Evolutionary conservation across 2,888 invertebrate genomes (phyloP), one percentile per base, ranked within the genome.

Genomic region (Pseudanteris insignis): DNA sequence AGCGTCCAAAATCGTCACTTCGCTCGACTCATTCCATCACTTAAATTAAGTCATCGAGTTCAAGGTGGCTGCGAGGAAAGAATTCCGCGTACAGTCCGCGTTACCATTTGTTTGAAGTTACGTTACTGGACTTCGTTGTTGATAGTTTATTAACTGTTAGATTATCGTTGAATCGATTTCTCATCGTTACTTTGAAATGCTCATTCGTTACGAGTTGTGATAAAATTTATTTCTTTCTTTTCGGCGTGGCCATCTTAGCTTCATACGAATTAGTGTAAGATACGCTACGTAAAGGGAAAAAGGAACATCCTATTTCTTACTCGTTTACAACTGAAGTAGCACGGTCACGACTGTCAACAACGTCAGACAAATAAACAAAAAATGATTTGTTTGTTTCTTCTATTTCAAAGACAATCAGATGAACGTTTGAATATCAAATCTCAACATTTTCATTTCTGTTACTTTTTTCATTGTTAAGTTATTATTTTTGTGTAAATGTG

Each of bases 221-320:
- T n/a, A n/a, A n/a, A n/a, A n/a, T n/a, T n/a, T n/a, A n/a, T n/a
- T n/a, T n/a, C n/a, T n/a, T n/a, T n/a, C 53, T 67, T 67, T 70
- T 66, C 70, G 66, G 72, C 70, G 60, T 67, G 66, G 70, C 66
- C 68, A 69, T 61, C 64, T 70, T 68, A 65, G 64, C 67, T 71
- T 67, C 63, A 46, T 67, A 69, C 43, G 43, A 68, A 47, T 68
- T 70, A 71, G 67, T 67, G 66, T 70, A 71, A 73, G 69, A 71
- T 70, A 70, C 63, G 68, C 58, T 70, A 67, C 43, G 32, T 24
- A 30, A 41, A 38, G 29, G 32, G 11, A 28, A 24, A 54, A 64
- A 69, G 62, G 66, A 65, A 70, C 66, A 67, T 74, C 67, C 71
- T 71, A 75, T 73, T 74, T 74, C 72, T 66, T 70, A 71, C 68